A percentile compares a stretch with the other conserved stretches of the same genome.
These are phyloP conservation scores for Cephus cinctus DNA, from an alignment of 1,140 invertebrate genomes.

Conservation along the genomic window DNA sequence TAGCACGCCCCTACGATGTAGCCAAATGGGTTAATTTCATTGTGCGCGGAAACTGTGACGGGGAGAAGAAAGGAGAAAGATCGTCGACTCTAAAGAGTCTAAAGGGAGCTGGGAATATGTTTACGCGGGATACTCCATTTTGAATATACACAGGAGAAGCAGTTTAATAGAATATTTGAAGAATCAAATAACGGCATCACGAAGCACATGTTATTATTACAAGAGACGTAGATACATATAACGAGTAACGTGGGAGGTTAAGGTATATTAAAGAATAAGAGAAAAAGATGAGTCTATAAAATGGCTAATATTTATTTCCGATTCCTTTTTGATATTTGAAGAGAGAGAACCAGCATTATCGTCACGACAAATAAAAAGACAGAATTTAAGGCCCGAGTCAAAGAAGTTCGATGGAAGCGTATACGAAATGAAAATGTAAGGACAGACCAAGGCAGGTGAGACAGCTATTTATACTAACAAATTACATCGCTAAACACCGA, in stretches of 20 bases:
- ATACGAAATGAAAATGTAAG: constrained; percentile 23
- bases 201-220: too few relatives aligned
- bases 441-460: constrained; percentile 33
- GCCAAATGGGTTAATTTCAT: constrained; percentile 46
- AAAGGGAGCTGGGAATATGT: neutral
- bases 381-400: too few relatives aligned
- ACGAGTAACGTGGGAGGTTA: too few relatives aligned
- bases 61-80: constrained; percentile 1
- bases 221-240: too few relatives aligned
- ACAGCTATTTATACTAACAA: constrained; percentile 25
- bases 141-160: neutral
- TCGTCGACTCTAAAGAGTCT: neutral
- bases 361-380: too few relatives aligned
- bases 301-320: too few relatives aligned
- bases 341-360: too few relatives aligned
- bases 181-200: neutral
- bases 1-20: constrained; percentile 53
- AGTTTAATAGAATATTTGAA: neutral
- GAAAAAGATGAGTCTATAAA: too few relatives aligned
- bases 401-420: too few relatives aligned
- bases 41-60: constrained; percentile 1
- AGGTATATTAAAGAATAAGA: too few relatives aligned
- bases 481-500: constrained; percentile 37
- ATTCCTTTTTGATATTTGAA: too few relatives aligned
- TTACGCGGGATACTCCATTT: neutral